Base-by-base conservation (phyloP, 2,113 vertebrate species). In the Amphiprion ocellaris region DNA sequence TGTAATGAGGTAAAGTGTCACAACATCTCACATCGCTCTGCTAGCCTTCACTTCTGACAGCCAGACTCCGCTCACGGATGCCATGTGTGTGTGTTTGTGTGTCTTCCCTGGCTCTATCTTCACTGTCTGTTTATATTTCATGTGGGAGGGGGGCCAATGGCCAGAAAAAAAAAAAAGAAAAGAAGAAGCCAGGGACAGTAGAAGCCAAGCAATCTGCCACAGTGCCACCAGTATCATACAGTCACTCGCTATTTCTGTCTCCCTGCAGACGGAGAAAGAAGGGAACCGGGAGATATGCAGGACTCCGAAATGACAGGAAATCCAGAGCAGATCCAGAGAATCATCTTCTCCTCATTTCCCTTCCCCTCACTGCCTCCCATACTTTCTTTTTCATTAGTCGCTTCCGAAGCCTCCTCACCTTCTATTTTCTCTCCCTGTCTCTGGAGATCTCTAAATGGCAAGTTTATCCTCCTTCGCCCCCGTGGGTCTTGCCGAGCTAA, bases 1-100 rank as follows among this genome's bases (percentile, higher is more conserved):
- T 84, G 91, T 94, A 95, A 95, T 92, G 91, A 95, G 93, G 77
- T 87, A 92, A 91, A 82, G 82, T 94, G 94, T 94, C 94, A 94
- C 87, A 93, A 93, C 90, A 94, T 89, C 79, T 93, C 93, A 92
- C 81, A 86, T 84, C 69, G 81, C 82, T 87, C 84, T 72, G 84
- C 75, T 79, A 71, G 87, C 81, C 78, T 62, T 93, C 87, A 87
- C 65, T 80, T 86, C 81, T 90, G 92, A 90, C 91, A 93, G 89
- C 49, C 70, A 33, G 78, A 89, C 80, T 90, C 84, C 33, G 33
- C 77, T 89, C 85, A 80, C 60, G 37, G 71, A 81, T n/a, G 67
- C 74, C 46, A n/a, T 63, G 65, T 73, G 73, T 74, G 72, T 76
- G 62, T 19, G 44, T 17, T 33, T 61, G 60, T 69, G 50, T 68